Conservation (phyloP, 2,797 vertebrate species). For the Smutsia gigantea region DNA sequence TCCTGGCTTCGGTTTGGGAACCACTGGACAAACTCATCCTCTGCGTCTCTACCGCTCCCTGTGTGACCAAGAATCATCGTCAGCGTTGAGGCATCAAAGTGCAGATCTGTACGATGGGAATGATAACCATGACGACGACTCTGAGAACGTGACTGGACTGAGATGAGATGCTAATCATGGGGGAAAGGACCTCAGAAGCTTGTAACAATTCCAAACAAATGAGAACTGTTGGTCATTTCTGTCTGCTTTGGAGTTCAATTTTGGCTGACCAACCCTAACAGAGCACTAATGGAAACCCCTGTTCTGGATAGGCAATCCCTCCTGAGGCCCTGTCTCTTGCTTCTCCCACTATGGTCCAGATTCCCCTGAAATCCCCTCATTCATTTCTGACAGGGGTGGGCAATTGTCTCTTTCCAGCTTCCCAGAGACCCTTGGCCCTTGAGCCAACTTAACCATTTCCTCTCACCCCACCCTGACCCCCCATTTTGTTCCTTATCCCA, state of each 20-base stretch:
- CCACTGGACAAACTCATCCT: not conserved
- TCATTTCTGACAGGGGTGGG: not conserved
- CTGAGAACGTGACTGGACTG: not conserved
- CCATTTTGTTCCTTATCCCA: conserved; percentile 73
- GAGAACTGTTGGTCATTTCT: not conserved
- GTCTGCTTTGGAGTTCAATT: not conserved
- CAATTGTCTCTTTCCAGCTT: conserved; percentile 76
- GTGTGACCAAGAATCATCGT: not conserved
- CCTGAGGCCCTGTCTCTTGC: not conserved
- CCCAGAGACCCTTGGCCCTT: conserved; percentile 73
- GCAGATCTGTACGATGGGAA: not conserved
- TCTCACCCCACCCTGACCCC: not conserved
- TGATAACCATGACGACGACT: not conserved
- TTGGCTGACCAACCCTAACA: not conserved
- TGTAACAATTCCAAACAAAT: not conserved
- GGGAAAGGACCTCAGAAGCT: not conserved
- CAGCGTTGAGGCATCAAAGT: not conserved
- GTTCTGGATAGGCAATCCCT: not conserved
- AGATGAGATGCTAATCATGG: not conserved
- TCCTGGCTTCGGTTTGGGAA: not conserved
- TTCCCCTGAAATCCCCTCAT: not conserved
- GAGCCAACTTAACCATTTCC: conserved; percentile 17
- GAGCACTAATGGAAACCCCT: not conserved
- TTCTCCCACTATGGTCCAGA: not conserved
- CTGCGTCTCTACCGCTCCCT: not conserved